Evolutionary conservation across 2,797 vertebrate genomes (phyloP).

Genomic region (Psittacula echo): DNA sequence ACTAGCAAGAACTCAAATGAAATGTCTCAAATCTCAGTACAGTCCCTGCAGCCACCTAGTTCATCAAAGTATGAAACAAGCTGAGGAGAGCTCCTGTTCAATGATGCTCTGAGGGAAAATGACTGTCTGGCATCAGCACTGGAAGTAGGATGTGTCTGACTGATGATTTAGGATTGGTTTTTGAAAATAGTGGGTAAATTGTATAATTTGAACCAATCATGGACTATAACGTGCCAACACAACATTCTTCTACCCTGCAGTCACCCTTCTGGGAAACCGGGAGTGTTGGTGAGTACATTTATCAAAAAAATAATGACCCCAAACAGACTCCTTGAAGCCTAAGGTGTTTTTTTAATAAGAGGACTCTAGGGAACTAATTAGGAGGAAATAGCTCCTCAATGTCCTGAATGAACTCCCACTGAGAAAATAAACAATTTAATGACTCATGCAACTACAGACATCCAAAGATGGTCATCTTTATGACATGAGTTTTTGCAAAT

Average conservation of each 20-base stretch:
- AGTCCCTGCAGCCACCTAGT: conserved; percentile 46
- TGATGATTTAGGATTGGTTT: conserved; percentile 54
- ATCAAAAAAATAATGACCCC: conserved; percentile 74
- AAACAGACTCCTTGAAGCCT: conserved; percentile 66
- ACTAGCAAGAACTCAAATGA: conserved; percentile 15
- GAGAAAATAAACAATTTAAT: conserved; percentile 69
- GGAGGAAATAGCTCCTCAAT: conserved; percentile 69
- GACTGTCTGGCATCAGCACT: conserved; percentile 65
- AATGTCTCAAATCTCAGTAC: conserved; percentile 15
- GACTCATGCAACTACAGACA: conserved; percentile 27
- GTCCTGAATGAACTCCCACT: conserved; percentile 58
- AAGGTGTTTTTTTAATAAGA: conserved; percentile 59
- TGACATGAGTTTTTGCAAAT: conserved; percentile 6
- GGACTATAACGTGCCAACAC: conserved; percentile 53
- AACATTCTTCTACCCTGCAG: conserved; percentile 50
- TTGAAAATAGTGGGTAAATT: conserved; percentile 62
- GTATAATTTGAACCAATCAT: conserved; percentile 68
- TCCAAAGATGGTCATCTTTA: background rate
- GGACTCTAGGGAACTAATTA: conserved; percentile 78
- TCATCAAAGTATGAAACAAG: conserved; percentile 58
- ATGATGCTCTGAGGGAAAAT: conserved; percentile 63
- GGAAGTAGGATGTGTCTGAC: conserved; percentile 51
- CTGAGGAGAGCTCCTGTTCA: conserved; percentile 46
- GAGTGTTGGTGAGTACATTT: conserved; percentile 55
- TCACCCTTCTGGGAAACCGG: conserved; percentile 59